Evolutionary conservation across 2,113 vertebrate genomes (phyloP).

Genomic region (Brachyhypopomus occidentalis): DNA sequence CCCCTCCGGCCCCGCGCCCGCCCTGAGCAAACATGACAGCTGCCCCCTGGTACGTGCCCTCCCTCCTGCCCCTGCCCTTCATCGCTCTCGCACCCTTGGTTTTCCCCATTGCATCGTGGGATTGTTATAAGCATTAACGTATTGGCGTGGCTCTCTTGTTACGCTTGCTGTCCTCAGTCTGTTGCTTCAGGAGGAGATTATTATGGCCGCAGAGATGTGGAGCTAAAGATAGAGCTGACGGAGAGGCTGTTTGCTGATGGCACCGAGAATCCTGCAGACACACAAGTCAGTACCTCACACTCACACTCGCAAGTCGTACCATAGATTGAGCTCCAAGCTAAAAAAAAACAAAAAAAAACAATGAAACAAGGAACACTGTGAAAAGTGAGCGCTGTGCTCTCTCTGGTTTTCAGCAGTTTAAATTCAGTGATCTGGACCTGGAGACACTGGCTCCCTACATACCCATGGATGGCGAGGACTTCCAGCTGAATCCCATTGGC

Average conservation of each 20-base stretch:
- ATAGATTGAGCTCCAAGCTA: not conserved
- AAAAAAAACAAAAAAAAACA: not conserved
- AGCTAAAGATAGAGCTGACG: constrained; percentile 90
- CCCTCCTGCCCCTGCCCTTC: not conserved
- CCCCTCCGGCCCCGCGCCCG: constrained; percentile 77
- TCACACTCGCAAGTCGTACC: not conserved
- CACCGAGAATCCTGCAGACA: constrained; percentile 71
- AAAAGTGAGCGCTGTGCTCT: not conserved
- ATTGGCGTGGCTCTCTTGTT: not conserved
- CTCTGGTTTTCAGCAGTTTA: constrained; percentile 45
- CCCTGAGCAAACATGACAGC: constrained; percentile 79
- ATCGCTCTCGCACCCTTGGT: not conserved
- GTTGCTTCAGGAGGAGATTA: constrained; percentile 89
- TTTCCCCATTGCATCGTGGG: not conserved
- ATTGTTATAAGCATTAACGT: not conserved
- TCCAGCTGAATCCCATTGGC: constrained; percentile 93
- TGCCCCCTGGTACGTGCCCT: constrained; percentile 80
- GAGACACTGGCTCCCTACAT: constrained; percentile 98
- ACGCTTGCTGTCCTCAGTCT: constrained; percentile 76
- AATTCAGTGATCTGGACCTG: constrained; percentile 90
- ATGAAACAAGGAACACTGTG: not conserved
- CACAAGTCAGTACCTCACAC: constrained; percentile 72
- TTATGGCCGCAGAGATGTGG: constrained; percentile 82
- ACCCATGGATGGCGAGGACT: constrained; percentile 98
- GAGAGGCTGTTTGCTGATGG: constrained; percentile 93